These are phyloP conservation scores for Triplophysa siluroides DNA, from an alignment of 2,113 vertebrate genomes.

Conservation along the genomic window DNA sequence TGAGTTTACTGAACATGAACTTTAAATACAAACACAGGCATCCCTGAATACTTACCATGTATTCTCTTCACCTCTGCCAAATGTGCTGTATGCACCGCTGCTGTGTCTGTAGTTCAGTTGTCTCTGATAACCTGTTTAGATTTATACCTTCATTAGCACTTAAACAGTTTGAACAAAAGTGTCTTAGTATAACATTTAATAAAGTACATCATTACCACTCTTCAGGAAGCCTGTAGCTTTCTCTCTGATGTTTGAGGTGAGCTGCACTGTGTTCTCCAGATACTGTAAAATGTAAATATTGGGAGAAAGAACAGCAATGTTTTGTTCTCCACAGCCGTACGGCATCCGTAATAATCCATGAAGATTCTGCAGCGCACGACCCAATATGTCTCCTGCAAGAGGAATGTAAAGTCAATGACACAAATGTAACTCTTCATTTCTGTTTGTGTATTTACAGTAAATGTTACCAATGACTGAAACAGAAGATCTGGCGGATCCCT, in stretches of 20 bases:
- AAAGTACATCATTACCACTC: slow-evolving; percentile 39
- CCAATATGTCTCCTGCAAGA: slow-evolving; percentile 82
- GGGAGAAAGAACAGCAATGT: slow-evolving; percentile 79
- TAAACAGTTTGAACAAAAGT: no score
- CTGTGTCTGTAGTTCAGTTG: slow-evolving; percentile 81
- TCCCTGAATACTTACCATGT: slow-evolving; percentile 79
- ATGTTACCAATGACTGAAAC: slow-evolving; percentile 80
- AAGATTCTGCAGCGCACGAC: slow-evolving; percentile 80
- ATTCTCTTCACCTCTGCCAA: slow-evolving; percentile 76
- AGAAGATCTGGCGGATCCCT: slow-evolving; percentile 75
- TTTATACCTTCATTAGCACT: no score
- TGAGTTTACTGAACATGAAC: background rate
- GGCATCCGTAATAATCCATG: slow-evolving; percentile 82
- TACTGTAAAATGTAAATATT: slow-evolving; percentile 79
- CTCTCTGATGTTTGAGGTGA: slow-evolving; percentile 49
- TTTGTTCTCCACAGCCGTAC: slow-evolving; percentile 81
- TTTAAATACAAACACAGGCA: no score
- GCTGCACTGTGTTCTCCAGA: slow-evolving; percentile 71
- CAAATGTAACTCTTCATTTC: background rate
- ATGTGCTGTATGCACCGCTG: slow-evolving; percentile 84
- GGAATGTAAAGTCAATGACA: background rate
- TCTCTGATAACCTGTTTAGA: slow-evolving; percentile 80
- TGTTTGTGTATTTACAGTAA: background rate
- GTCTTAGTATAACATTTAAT: no score
- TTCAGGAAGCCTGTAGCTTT: slow-evolving; percentile 49